Conservation (phyloP, 2,797 vertebrate genomes). For the Chromis chromis region DNA sequence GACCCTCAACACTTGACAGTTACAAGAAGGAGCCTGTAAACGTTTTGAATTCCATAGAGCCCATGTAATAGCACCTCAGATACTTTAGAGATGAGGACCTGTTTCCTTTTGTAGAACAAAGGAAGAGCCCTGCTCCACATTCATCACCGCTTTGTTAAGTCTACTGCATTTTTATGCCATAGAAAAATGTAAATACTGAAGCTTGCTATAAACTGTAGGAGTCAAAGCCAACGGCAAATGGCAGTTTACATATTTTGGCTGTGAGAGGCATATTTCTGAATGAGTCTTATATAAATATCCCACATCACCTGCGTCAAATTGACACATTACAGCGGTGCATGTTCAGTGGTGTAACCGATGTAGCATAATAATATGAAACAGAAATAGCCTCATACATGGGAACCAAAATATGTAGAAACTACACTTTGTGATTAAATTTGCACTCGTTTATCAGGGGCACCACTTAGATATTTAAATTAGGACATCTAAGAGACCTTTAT, state of each 20-base stretch:
- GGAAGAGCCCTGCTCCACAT: conserved; percentile 75
- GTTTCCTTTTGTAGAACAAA: conserved; percentile 85
- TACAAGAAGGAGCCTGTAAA: conserved; percentile 66
- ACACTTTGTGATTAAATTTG: too few relatives aligned
- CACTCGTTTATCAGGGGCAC: too few relatives aligned
- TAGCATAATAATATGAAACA: too few relatives aligned
- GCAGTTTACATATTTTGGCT: conserved; percentile 81
- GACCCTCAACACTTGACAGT: conserved; percentile 54
- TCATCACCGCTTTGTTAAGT: conserved; percentile 82
- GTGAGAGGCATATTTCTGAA: conserved; percentile 77
- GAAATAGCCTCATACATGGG: too few relatives aligned
- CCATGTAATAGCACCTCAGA: conserved; percentile 68
- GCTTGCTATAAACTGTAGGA: conserved; percentile 82
- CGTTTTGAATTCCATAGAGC: conserved; percentile 73
- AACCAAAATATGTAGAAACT: too few relatives aligned
- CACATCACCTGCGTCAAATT: conserved; percentile 52
- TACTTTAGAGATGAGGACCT: conserved; percentile 76
- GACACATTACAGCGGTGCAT: conserved; percentile 37
- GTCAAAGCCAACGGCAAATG: conserved; percentile 66
- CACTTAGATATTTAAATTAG: too few relatives aligned
- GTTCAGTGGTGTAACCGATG: conserved; percentile 32
- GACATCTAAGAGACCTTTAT: too few relatives aligned
- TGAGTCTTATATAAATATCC: conserved; percentile 72
- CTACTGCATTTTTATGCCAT: conserved; percentile 85
- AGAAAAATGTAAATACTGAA: conserved; percentile 94